Base-by-base conservation (phyloP, 2,113 vertebrate genomes). In the Zosterops borbonicus region DNA sequence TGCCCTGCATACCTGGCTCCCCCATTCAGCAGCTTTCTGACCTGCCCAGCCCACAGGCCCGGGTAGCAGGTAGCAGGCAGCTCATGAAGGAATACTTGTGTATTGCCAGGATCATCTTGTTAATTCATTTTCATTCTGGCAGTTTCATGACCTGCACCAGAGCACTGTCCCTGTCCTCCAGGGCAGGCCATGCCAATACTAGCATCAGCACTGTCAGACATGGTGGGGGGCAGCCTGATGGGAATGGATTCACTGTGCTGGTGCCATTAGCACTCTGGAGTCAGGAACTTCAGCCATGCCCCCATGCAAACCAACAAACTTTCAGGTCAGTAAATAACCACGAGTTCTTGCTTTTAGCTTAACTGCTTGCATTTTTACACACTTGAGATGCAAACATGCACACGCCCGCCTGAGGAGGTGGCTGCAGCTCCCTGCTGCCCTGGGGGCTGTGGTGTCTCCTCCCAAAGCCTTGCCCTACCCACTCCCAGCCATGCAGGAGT, bases 401-500 rank as follows among this genome's bases (percentile, higher is more conserved):
- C 16, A 0, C 1, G 15, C n/a, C 18, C 0, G 15, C n/a, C 18
- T 0, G 5, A 37, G 70, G 52, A 76, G 67, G 60, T 6, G 31
- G 35, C 64, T 6, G 49, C 65, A 15, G 69, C 14, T 65, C 35
- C 28, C 52, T 29, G 44, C 76, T 0, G 0, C 27, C 49, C n/a
- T 4, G 27, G n/a, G 35, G 37, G 15, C 44, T 6, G 11, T 37
- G n/a, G 25, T 42, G 49, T 28, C 5, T 5, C 70, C n/a, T 44
- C 21, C 47, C n/a, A 9, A 16, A 41, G 37, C 62, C 46, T 29
- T 28, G 28, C 19, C 55, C 28, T 8, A 9, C 44, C 23, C 0
- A 0, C 16, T 52, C 42, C 62, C 41, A 41, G 53, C n/a, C 29
- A 9, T 1, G 0, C 1, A 35, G 81, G 37, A 53, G 33, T 56